Evolutionary conservation across 2,797 vertebrate species (phyloP).

Genomic region (Eulemur mongoz): DNA sequence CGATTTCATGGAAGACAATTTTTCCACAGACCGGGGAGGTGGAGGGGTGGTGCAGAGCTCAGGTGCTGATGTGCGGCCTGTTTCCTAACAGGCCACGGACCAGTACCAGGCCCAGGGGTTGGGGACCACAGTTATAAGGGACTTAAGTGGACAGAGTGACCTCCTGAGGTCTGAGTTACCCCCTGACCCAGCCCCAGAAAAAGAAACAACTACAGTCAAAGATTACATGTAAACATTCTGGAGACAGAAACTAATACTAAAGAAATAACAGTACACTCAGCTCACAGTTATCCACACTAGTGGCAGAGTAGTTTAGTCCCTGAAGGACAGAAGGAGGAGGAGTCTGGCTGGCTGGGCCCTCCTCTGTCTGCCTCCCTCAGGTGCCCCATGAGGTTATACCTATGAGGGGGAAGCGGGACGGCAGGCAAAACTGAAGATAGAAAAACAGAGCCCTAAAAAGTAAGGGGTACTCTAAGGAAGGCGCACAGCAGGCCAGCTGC

Average conservation of each 20-base stretch:
- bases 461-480: neutral
- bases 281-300: too few relatives aligned
- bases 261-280: neutral
- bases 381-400: neutral
- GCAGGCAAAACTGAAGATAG: neutral
- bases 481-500: neutral
- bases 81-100: too few relatives aligned
- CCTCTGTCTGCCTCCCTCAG: neutral
- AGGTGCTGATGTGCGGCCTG: too few relatives aligned
- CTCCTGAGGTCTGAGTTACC: neutral
- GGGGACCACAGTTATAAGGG: neutral
- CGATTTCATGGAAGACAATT: too few relatives aligned
- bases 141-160: neutral
- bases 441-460: neutral
- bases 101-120: too few relatives aligned
- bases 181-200: neutral
- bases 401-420: fast-evolving
- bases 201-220: neutral
- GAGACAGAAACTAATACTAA: neutral
- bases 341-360: too few relatives aligned
- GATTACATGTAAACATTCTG: neutral
- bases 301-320: fast-evolving
- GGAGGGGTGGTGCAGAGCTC: too few relatives aligned
- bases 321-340: neutral
- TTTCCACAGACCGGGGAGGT: too few relatives aligned